These are phyloP conservation scores for Axinella damicornis DNA, from an alignment of 37 sponge, comb jelly and placozoan genomes.

Conservation along the genomic window DNA sequence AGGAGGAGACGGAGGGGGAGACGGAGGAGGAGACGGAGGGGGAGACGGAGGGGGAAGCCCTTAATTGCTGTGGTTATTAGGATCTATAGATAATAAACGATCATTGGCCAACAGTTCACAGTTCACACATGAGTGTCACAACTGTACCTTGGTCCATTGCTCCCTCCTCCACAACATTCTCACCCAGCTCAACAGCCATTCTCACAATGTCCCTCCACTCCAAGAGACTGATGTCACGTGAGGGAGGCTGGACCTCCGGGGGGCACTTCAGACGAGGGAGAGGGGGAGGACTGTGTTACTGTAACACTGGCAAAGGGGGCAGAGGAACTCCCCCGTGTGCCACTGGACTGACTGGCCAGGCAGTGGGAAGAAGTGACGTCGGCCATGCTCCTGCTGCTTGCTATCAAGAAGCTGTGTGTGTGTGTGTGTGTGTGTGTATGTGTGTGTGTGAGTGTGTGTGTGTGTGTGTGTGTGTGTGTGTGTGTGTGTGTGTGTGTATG, in stretches of 20 bases:
- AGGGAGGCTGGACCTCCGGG: neutral
- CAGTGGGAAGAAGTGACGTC: conserved; percentile 44
- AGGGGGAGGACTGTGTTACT: conserved; percentile 77
- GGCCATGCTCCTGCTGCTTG: conserved; percentile 39
- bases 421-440: neutral
- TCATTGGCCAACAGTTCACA: too few relatives aligned
- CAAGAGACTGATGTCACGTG: neutral
- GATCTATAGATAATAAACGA: too few relatives aligned
- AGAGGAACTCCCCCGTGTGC: conserved; percentile 77
- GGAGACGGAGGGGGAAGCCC: neutral
- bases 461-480: conserved; percentile 12
- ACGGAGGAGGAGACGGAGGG: conserved; percentile 3
- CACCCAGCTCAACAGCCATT: conserved; percentile 22
- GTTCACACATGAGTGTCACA: too few relatives aligned
- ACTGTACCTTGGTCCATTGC: neutral
- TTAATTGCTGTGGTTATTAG: too few relatives aligned
- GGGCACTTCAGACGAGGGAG: conserved; percentile 20
- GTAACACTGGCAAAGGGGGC: conserved; percentile 80
- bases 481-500: conserved; percentile 10
- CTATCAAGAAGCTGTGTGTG: conserved; percentile 63
- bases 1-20: neutral
- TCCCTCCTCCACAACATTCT: conserved; percentile 19
- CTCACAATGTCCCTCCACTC: conserved; percentile 46
- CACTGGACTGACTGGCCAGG: conserved; percentile 64
- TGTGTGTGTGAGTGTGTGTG: neutral